Evolutionary conservation across 2,797 vertebrate species (phyloP), one percentile per base, ranked within the genome.

Genomic region (Dipus sagitta): DNA sequence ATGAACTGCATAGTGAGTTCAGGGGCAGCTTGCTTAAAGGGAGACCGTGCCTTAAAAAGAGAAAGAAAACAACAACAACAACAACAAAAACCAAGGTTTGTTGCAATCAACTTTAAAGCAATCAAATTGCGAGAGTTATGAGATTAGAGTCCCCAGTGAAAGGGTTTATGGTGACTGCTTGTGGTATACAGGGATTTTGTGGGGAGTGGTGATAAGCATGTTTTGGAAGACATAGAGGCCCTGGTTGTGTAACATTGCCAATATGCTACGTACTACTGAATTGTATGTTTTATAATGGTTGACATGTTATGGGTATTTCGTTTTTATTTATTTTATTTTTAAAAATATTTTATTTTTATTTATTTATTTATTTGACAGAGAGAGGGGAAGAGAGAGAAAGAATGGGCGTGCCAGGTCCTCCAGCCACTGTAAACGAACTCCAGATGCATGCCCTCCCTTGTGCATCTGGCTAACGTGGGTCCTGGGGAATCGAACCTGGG

Each of bases 91-190:
- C 3, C 38, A 75, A 47, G 24, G 32, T 54, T 67, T 80, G 20
- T 28, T 72, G 13, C 58, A 70, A 75, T 5, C 5, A 71, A 4
- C 38, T 47, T 88, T 81, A 91, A 87, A 84, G 24, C 15, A 71
- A 68, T 60, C 18, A 84, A 86, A 80, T 1, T 1, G 30, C 62
- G n/a, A 21, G 42, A 42, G 30, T 78, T 70, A 32, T 9, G 7
- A 64, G 20, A 18, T 21, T 54, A 30, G 42, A 26, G 26, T n/a
- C 0, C 17, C 3, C 32, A 4, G 9, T 14, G 0, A 14, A 3
- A 2, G 26, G 26, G 26, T 20, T 38, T 4, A 47, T 32, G 15
- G 13, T 34, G 71, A 58, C 3, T 64, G 15, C 6, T 78, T 71
- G 32, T 34, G 10, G 7, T 42, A 15, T 42, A 62, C 6, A 14